Evolutionary conservation across 2,888 invertebrate genomes (phyloP).

Genomic region (Monoplex corrugatus): DNA sequence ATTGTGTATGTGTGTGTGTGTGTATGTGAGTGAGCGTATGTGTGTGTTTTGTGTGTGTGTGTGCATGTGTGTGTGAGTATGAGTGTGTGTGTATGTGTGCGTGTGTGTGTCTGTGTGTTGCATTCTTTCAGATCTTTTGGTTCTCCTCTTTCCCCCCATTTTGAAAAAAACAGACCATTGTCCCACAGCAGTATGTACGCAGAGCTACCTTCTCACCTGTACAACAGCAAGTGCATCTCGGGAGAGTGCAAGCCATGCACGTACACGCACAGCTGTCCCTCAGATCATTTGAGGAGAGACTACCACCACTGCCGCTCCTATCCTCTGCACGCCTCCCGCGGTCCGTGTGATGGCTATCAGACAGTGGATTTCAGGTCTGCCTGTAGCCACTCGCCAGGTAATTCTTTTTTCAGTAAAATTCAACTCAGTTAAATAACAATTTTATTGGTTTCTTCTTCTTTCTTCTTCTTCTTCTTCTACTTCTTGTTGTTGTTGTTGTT

Average conservation of each 20-base stretch:
- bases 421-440: too few relatives aligned
- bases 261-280: neutral
- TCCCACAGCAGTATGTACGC: neutral
- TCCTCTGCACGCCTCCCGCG: neutral
- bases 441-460: too few relatives aligned
- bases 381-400: neutral
- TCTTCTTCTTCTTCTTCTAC: too few relatives aligned
- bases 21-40: too few relatives aligned
- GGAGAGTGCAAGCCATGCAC: neutral
- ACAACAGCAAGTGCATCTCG: constrained; percentile 2
- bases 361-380: neutral
- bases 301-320: constrained; percentile 21
- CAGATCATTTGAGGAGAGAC: constrained; percentile 1
- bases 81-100: too few relatives aligned
- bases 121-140: neutral
- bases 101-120: too few relatives aligned
- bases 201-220: neutral
- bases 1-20: too few relatives aligned
- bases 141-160: neutral
- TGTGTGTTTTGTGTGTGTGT: too few relatives aligned
- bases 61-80: too few relatives aligned
- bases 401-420: too few relatives aligned
- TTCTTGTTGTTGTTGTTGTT: too few relatives aligned
- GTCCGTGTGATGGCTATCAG: neutral
- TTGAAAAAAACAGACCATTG: too few relatives aligned